These are phyloP conservation scores for Rugalucina vietnamica DNA, from an alignment of 2,888 invertebrate species.

Conservation along the genomic window DNA sequence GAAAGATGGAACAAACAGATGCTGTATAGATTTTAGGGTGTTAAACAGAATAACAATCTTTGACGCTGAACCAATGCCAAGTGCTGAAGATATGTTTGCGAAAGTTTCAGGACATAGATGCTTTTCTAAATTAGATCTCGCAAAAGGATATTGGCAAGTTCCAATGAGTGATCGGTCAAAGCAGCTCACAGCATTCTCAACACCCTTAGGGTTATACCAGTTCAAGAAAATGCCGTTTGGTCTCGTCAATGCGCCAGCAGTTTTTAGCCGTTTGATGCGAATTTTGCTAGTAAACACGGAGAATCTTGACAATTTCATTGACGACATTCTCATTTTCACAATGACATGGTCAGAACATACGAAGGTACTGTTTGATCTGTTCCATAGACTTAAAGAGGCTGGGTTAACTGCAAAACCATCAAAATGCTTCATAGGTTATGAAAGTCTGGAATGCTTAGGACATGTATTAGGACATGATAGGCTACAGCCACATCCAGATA, in stretches of 20 bases:
- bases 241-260: slow-evolving; percentile 42
- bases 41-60: slow-evolving; percentile 60
- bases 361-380: slow-evolving; percentile 33
- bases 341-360: slow-evolving; percentile 51
- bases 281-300: slow-evolving; percentile 38
- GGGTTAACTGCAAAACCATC: slow-evolving; percentile 54
- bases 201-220: slow-evolving; percentile 14
- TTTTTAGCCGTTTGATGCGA: slow-evolving; percentile 50
- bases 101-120: slow-evolving; percentile 45
- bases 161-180: slow-evolving; percentile 4
- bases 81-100: slow-evolving; percentile 61
- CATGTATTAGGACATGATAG: slow-evolving; percentile 31
- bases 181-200: slow-evolving; percentile 15
- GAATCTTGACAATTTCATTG: slow-evolving; percentile 50
- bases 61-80: slow-evolving; percentile 66
- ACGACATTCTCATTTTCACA: slow-evolving; percentile 54
- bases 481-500: slow-evolving; percentile 18
- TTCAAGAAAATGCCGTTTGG: slow-evolving; percentile 3
- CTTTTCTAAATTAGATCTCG: slow-evolving; percentile 53
- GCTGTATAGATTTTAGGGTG: slow-evolving; percentile 62
- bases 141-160: slow-evolving; percentile 25
- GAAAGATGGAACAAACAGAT: slow-evolving; percentile 51
- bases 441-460: slow-evolving; percentile 31
- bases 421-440: slow-evolving; percentile 31
- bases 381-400: slow-evolving; percentile 34